These are phyloP conservation scores for Hanleya hanleyi DNA, from an alignment of 2,888 invertebrate species.

Conservation along the genomic window DNA sequence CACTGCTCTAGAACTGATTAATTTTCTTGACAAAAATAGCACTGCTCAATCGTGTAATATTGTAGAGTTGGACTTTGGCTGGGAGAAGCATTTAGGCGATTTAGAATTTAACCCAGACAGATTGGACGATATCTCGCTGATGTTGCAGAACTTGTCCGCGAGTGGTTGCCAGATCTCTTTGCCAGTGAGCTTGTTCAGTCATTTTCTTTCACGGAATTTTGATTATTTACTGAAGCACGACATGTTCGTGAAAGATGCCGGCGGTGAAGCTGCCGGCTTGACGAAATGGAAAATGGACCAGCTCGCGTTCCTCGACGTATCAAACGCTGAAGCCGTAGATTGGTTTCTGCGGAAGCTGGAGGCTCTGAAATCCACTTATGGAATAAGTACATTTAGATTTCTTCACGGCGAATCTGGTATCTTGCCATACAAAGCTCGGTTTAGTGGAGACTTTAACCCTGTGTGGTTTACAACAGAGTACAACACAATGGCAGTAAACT, in stretches of 20 bases:
- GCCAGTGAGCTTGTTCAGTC: conserved; percentile 6
- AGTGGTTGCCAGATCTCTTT: background rate
- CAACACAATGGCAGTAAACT: background rate
- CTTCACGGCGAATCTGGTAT: conserved; percentile 1
- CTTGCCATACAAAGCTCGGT: conserved; percentile 14
- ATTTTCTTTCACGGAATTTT: conserved; percentile 4
- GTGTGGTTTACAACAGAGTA: background rate
- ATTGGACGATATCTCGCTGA: background rate
- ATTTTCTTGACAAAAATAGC: background rate
- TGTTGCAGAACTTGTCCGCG: background rate
- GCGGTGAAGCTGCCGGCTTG: conserved; percentile 74
- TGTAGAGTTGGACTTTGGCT: conserved; percentile 10
- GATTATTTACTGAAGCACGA: conserved; percentile 10
- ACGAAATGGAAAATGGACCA: conserved; percentile 32
- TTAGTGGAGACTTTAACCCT: background rate
- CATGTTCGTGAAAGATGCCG: conserved; percentile 53
- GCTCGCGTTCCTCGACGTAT: conserved; percentile 63
- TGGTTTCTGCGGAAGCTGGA: conserved; percentile 10
- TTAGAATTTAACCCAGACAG: background rate
- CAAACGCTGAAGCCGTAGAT: conserved; percentile 3
- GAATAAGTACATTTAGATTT: conserved; percentile 3
- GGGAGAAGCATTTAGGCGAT: background rate
- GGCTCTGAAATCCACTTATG: background rate
- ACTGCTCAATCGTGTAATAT: background rate
- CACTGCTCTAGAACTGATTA: background rate